A percentile compares a stretch with the other conserved stretches of the same genome.
phyloP scores from a whole-genome alignment of 2,888 invertebrate species.

The Coleophora deauratella region DNA sequence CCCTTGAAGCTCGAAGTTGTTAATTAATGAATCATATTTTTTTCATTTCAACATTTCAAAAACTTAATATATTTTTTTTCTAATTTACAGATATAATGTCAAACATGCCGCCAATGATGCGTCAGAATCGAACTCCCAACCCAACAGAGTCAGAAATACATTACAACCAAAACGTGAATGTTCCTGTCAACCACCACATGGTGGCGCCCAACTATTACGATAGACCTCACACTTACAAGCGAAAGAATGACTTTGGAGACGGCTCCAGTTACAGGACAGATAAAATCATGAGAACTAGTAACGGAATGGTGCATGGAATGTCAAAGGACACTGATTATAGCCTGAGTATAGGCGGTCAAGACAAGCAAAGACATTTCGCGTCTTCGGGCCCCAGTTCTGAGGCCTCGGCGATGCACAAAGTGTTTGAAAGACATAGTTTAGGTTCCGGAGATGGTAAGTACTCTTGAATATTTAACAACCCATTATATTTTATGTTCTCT shows the following conservation, averaged over 20 bases:
- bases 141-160: constrained; percentile 58
- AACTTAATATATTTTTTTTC: neutral
- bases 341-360: constrained; percentile 33
- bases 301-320: constrained; percentile 45
- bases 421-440: constrained; percentile 54
- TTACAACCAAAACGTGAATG: constrained; percentile 44
- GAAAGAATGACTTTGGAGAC: constrained; percentile 60
- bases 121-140: constrained; percentile 45
- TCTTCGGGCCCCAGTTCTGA: constrained; percentile 47
- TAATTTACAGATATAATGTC: constrained; percentile 50
- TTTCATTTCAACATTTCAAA: too few relatives aligned
- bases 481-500: neutral
- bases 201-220: constrained; percentile 56
- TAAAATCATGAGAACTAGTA: constrained; percentile 58
- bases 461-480: constrained; percentile 26
- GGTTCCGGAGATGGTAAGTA: constrained; percentile 63
- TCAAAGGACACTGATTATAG: constrained; percentile 47
- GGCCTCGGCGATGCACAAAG: constrained; percentile 40
- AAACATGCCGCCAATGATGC: constrained; percentile 50
- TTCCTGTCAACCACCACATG: constrained; percentile 35
- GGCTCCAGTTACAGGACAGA: constrained; percentile 51
- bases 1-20: too few relatives aligned
- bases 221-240: constrained; percentile 46
- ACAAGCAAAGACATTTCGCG: constrained; percentile 48
- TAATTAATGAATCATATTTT: too few relatives aligned